Evolutionary conservation across 2,888 invertebrate genomes (phyloP).

Genomic region (Myathropa florea): DNA sequence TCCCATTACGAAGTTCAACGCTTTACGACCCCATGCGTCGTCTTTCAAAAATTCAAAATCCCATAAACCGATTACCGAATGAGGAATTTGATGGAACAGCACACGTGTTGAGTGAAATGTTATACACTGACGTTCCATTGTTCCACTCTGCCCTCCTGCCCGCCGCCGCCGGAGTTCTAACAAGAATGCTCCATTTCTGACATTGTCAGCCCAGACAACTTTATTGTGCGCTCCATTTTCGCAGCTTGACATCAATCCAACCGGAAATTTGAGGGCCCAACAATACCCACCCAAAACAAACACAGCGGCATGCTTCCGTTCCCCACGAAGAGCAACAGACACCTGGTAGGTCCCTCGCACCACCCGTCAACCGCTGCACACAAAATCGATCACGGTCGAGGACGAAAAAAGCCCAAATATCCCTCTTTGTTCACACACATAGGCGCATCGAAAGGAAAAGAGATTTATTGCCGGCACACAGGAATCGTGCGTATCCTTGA

Average conservation of each 20-base stretch:
- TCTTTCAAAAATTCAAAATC: not conserved
- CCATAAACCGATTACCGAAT: not conserved
- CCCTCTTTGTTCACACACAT: not conserved
- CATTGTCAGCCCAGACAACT: not conserved
- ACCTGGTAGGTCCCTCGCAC: not conserved
- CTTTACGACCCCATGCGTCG: not conserved
- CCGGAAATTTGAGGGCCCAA: not conserved
- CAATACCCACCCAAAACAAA: not conserved
- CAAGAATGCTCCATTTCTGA: not conserved
- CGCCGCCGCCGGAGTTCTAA: not conserved
- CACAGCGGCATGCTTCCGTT: not conserved
- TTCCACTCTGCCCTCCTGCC: not conserved
- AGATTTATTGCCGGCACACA: conserved; percentile 24
- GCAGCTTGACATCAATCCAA: not conserved
- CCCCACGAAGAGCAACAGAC: not conserved
- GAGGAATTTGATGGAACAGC: not conserved
- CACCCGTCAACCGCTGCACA: no score
- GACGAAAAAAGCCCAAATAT: not conserved
- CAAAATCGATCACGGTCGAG: not conserved
- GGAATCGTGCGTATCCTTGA: not conserved
- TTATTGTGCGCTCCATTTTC: not conserved
- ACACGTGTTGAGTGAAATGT: not conserved
- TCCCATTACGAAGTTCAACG: no score
- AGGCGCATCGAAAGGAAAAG: not conserved
- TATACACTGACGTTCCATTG: not conserved